Evolutionary conservation across 2,113 vertebrate species (phyloP).

Genomic region (Corythaixoides concolor): DNA sequence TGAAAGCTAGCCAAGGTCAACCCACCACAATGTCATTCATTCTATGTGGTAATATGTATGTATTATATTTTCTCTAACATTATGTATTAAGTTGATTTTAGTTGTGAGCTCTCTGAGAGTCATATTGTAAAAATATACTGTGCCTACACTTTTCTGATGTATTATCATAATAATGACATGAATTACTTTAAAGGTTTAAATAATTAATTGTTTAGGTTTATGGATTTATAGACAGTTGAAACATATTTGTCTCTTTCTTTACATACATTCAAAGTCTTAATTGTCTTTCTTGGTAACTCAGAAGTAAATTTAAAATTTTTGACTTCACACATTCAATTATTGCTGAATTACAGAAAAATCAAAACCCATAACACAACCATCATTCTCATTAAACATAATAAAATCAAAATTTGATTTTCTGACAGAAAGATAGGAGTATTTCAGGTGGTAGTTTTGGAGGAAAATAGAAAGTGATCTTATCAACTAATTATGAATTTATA

Average conservation of each 20-base stretch:
- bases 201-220: neutral
- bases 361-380: neutral
- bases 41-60: neutral
- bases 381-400: neutral
- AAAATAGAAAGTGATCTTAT: neutral
- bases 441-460: neutral
- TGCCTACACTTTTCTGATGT: neutral
- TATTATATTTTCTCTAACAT: neutral
- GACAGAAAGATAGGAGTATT: neutral
- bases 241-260: neutral
- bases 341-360: neutral
- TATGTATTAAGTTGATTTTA: neutral
- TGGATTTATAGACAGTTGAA: neutral
- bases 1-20: neutral
- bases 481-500: neutral
- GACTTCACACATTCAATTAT: neutral
- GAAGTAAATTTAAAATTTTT: neutral
- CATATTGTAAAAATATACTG: neutral
- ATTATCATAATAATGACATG: neutral
- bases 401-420: neutral
- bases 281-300: neutral
- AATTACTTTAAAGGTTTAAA: neutral
- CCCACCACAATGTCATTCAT: neutral
- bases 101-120: neutral
- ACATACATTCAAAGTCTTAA: neutral